Evolutionary conservation across 2,113 vertebrate species (phyloP).

Genomic region (Nyctereutes procyonoides): DNA sequence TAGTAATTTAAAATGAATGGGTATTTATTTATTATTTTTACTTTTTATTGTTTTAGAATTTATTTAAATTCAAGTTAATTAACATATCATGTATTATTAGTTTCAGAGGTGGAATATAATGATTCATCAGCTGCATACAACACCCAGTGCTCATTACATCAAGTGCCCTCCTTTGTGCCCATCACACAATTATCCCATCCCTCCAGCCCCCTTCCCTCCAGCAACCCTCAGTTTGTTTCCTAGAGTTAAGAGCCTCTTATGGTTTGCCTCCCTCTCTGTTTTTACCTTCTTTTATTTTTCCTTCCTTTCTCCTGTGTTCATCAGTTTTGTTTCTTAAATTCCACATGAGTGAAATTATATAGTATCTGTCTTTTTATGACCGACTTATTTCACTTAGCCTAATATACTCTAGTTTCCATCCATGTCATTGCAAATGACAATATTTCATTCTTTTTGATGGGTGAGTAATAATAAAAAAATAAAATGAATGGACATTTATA

Average conservation of each 20-base stretch:
- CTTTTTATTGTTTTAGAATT: not conserved
- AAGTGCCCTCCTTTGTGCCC: too few relatives aligned
- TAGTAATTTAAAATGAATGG: not conserved
- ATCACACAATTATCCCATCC: not conserved
- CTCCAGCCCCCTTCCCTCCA: not conserved
- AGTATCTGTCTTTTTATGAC: not conserved
- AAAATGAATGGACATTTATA: not conserved
- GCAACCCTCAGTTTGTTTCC: not conserved
- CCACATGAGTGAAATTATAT: not conserved
- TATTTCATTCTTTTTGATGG: not conserved
- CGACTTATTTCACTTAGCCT: not conserved
- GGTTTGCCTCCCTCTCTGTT: not conserved
- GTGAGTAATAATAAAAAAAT: not conserved
- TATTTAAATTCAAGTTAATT: not conserved
- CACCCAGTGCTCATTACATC: too few relatives aligned
- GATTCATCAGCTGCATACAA: too few relatives aligned
- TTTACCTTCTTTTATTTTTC: not conserved
- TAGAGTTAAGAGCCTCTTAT: not conserved
- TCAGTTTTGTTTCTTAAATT: not conserved
- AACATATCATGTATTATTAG: not conserved
- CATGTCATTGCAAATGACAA: not conserved
- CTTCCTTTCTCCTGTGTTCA: not conserved
- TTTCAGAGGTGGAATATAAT: too few relatives aligned
- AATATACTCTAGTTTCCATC: not conserved
- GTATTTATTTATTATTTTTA: not conserved